Percentiles rank a stretch among this genome's conserved stretches.
phyloP scores from a whole-genome alignment of 2,113 vertebrate genomes.

The Mellivora capensis region DNA sequence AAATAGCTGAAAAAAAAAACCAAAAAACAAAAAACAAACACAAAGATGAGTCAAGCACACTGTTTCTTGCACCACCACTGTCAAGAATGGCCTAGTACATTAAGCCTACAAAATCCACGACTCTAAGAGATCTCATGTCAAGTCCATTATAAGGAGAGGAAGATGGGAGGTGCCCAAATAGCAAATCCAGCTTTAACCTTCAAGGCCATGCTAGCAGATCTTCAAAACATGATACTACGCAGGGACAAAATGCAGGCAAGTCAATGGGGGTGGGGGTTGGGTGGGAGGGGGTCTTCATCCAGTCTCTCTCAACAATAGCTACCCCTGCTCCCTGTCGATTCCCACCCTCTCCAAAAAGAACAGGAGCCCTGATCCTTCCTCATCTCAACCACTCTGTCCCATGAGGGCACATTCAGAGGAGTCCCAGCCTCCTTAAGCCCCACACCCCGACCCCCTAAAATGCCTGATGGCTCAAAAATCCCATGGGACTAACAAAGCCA shows the following conservation, averaged over 20 bases:
- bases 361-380: background rate
- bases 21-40: background rate
- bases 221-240: conserved; percentile 11
- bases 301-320: background rate
- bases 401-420: background rate
- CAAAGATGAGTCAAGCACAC: conserved; percentile 52
- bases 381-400: background rate
- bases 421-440: background rate
- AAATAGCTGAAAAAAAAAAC: conserved; percentile 87
- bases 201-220: conserved; percentile 29
- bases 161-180: conserved; percentile 54
- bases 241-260: conserved; percentile 21
- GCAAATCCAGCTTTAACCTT: conserved; percentile 57
- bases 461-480: background rate
- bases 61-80: background rate
- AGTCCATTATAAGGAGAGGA: conserved; percentile 65
- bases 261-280: background rate
- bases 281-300: background rate
- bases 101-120: conserved; percentile 80
- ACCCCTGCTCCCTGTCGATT: background rate
- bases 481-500: background rate
- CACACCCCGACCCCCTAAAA: background rate
- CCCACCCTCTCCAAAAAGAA: background rate
- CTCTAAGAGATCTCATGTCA: conserved; percentile 69
- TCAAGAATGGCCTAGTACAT: conserved; percentile 59